Percentiles rank a stretch among this genome's conserved stretches.
phyloP scores from a whole-genome alignment of 2,888 invertebrate genomes.

The Lamellibrachia satsuma region DNA sequence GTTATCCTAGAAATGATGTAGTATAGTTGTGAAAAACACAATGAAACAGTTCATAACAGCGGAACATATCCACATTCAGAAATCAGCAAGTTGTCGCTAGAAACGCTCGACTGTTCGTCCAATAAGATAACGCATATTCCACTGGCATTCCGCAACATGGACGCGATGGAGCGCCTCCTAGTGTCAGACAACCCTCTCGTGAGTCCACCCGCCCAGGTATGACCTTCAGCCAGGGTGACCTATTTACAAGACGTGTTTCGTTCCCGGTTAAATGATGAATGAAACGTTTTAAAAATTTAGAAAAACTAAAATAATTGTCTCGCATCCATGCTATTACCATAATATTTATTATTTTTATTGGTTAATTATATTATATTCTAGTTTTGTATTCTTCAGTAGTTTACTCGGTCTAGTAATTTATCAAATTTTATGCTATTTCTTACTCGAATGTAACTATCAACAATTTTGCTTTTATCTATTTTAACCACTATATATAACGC shows the following conservation, averaged over 20 bases:
- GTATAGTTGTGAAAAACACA: background rate
- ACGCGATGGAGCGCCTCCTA: constrained; percentile 80
- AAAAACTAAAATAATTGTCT: too few species aligned
- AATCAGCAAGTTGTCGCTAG: constrained; percentile 66
- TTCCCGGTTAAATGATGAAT: background rate
- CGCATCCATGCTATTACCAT: too few species aligned
- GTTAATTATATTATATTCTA: too few species aligned
- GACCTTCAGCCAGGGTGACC: constrained; percentile 58
- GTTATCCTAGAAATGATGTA: background rate
- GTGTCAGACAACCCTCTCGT: constrained; percentile 90
- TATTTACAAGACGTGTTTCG: background rate
- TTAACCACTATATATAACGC: too few species aligned
- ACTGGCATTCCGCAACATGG: constrained; percentile 87
- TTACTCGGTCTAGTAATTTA: too few species aligned
- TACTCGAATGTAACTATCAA: too few species aligned
- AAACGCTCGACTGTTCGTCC: constrained; percentile 87
- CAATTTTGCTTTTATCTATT: too few species aligned
- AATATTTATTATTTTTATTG: too few species aligned
- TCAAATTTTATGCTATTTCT: too few species aligned
- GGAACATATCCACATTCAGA: background rate
- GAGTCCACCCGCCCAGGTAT: constrained; percentile 91
- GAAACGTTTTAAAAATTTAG: background rate
- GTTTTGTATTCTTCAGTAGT: too few species aligned
- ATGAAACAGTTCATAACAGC: background rate
- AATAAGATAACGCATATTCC: constrained; percentile 90